Conservation (phyloP, 2,797 vertebrate species). For the Chloroceryle amazona region DNA sequence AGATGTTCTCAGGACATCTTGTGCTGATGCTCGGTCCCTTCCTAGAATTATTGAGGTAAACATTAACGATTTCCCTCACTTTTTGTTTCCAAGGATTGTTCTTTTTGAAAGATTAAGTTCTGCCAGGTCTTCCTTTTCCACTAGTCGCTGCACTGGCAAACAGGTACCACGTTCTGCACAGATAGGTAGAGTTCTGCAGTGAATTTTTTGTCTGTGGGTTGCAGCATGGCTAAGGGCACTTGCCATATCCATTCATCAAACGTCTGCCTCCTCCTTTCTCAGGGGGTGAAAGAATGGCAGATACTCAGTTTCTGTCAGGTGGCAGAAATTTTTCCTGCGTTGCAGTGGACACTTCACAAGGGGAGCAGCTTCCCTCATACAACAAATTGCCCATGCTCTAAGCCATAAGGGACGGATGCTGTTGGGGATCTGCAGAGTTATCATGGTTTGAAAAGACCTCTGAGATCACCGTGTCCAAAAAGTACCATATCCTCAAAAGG, state of each 20-base stretch:
- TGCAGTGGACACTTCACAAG: neutral
- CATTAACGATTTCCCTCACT: neutral
- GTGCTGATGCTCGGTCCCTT: neutral
- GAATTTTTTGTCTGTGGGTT: accelerated
- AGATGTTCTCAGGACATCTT: neutral
- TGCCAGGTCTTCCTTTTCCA: neutral
- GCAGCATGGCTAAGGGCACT: neutral
- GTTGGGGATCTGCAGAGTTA: neutral
- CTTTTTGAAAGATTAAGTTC: neutral
- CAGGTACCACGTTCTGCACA: accelerated
- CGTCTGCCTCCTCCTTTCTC: neutral
- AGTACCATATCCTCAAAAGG: neutral
- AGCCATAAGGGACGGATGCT: neutral
- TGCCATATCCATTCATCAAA: accelerated
- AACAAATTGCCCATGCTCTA: accelerated
- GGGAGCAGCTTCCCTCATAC: neutral
- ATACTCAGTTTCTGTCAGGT: neutral
- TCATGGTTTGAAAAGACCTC: too few relatives aligned
- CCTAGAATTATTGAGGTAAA: neutral
- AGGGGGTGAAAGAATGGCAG: neutral
- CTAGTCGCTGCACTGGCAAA: accelerated
- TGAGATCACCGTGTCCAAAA: too few relatives aligned
- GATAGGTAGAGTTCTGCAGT: neutral
- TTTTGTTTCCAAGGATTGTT: neutral
- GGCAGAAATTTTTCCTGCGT: neutral